Evolutionary conservation across 2,113 vertebrate genomes (phyloP).

Genomic region (Platysternon megacephalum): DNA sequence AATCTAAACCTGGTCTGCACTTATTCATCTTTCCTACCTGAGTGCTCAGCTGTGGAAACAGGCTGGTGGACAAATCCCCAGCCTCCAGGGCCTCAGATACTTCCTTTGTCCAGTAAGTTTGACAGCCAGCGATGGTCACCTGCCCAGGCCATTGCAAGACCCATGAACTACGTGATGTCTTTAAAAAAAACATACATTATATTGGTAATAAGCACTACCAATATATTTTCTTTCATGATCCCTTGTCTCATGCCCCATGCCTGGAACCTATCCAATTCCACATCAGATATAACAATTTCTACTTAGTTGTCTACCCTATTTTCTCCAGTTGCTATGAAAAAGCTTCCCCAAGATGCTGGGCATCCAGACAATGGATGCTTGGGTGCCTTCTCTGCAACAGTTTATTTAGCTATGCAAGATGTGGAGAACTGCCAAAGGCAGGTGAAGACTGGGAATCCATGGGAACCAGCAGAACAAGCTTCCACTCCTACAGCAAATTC

Average conservation of each 20-base stretch:
- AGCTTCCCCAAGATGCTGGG: neutral
- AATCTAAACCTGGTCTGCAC: neutral
- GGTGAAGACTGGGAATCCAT: neutral
- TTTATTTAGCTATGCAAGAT: neutral
- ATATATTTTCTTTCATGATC: neutral
- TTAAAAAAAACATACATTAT: neutral
- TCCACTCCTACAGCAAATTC: neutral
- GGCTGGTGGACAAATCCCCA: constrained; percentile 75
- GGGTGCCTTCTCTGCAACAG: neutral
- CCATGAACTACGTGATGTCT: constrained; percentile 84
- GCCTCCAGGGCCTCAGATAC: constrained; percentile 87
- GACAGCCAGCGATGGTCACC: constrained; percentile 93
- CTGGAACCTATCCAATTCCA: neutral
- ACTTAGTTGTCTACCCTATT: neutral
- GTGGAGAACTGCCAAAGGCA: neutral
- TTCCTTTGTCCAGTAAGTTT: constrained; percentile 92
- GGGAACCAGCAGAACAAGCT: neutral
- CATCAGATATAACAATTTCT: neutral
- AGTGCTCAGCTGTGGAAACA: constrained; percentile 86
- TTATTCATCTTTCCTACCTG: constrained; percentile 79
- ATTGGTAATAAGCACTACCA: neutral
- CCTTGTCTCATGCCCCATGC: neutral
- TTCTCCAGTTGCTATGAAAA: neutral
- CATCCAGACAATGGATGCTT: neutral
- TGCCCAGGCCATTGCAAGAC: constrained; percentile 95